Conservation (phyloP, 2,888 invertebrate species). For the Odontocerum albicorne region DNA sequence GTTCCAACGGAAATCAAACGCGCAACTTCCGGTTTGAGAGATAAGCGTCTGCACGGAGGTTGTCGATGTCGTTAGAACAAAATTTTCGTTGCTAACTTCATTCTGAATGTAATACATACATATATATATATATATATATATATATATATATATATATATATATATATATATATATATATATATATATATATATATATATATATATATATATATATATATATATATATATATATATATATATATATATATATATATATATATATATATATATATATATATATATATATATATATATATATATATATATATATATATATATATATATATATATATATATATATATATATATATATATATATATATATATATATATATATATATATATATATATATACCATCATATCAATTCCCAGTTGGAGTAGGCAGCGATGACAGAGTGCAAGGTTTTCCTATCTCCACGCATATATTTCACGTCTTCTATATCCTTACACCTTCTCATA, state of each 20-base stretch:
- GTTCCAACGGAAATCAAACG: too few species aligned
- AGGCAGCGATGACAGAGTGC: too few species aligned
- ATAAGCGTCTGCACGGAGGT: too few species aligned
- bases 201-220: not conserved
- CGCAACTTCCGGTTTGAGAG: too few species aligned
- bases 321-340: not conserved
- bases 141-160: slow-evolving; percentile 10
- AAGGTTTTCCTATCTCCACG: too few species aligned
- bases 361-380: not conserved
- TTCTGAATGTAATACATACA: not conserved
- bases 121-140: slow-evolving; percentile 5
- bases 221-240: not conserved
- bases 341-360: not conserved
- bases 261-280: not conserved
- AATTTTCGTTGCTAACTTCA: too few species aligned
- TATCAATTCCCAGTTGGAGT: too few species aligned
- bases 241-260: not conserved
- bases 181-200: slow-evolving; percentile 8
- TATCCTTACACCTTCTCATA: too few species aligned
- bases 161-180: slow-evolving; percentile 10
- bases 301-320: not conserved
- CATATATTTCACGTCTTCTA: too few species aligned
- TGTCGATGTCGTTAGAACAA: too few species aligned
- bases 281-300: not conserved
- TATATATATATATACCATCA: not conserved